These are phyloP conservation scores for Heliconius aoede DNA, from an alignment of 2,888 invertebrate species.

Conservation along the genomic window DNA sequence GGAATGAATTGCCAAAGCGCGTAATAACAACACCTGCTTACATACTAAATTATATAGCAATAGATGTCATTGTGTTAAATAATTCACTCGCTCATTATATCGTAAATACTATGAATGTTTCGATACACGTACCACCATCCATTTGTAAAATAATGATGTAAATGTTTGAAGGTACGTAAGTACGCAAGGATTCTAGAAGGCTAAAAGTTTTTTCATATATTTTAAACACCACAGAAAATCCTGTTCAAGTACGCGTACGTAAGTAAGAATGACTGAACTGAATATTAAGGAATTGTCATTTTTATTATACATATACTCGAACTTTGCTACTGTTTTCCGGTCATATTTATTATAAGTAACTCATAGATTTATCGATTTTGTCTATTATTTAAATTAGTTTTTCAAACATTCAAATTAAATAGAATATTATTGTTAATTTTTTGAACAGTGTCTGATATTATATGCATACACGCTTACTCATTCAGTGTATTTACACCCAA, in stretches of 20 bases:
- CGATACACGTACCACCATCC: neutral
- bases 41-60: slow-evolving; percentile 78
- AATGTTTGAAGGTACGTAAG: neutral
- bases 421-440: neutral
- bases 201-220: neutral
- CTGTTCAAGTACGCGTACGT: too few relatives aligned
- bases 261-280: too few relatives aligned
- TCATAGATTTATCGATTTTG: slow-evolving; percentile 3
- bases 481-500: neutral
- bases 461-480: neutral
- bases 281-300: neutral
- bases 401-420: neutral
- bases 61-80: slow-evolving; percentile 78
- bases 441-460: neutral
- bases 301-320: neutral
- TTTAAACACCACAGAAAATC: neutral
- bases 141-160: slow-evolving; percentile 9
- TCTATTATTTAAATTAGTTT: neutral
- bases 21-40: slow-evolving; percentile 68
- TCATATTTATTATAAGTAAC: neutral
- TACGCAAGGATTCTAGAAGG: neutral
- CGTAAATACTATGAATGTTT: slow-evolving; percentile 38
- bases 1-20: slow-evolving; percentile 76
- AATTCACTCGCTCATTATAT: slow-evolving; percentile 57
- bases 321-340: slow-evolving; percentile 13